A percentile compares a stretch with the other conserved stretches of the same genome.
These are phyloP conservation scores for Aplodontia rufa DNA, from an alignment of 2,113 vertebrate species.

Conservation along the genomic window DNA sequence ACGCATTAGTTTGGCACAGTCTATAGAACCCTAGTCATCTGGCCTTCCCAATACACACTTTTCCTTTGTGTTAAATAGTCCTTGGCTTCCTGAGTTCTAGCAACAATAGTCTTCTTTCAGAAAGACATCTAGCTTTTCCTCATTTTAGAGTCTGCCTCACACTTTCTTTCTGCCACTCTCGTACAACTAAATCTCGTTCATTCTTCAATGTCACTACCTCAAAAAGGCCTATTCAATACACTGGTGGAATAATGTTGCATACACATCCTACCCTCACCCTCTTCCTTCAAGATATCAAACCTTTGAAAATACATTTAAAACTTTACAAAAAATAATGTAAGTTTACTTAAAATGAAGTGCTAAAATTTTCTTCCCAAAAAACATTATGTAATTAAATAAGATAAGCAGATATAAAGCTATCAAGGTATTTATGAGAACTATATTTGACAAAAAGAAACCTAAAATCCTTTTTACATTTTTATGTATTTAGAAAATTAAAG, in stretches of 20 bases:
- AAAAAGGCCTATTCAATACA: not conserved
- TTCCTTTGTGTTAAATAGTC: not conserved
- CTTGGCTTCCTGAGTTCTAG: not conserved
- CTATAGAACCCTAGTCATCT: not conserved
- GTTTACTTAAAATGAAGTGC: not conserved
- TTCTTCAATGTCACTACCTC: not conserved
- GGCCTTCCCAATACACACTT: fast-evolving
- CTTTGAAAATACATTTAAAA: not conserved
- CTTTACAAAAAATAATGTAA: not conserved
- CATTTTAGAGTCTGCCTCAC: not conserved
- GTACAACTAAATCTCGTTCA: not conserved
- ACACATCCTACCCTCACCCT: not conserved
- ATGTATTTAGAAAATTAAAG: not conserved
- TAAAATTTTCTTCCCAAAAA: constrained; percentile 21
- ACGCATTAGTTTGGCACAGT: not conserved
- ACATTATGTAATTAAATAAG: not conserved
- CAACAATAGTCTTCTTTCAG: not conserved
- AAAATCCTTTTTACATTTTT: not conserved
- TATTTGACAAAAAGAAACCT: not conserved
- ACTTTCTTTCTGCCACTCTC: not conserved
- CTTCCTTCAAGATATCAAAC: not conserved
- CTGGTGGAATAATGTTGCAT: not conserved
- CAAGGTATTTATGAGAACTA: not conserved
- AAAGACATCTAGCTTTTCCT: not conserved
- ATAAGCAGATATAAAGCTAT: not conserved